Conservation (phyloP, 2,888 invertebrate genomes). For the Cryptus viduatorius region DNA sequence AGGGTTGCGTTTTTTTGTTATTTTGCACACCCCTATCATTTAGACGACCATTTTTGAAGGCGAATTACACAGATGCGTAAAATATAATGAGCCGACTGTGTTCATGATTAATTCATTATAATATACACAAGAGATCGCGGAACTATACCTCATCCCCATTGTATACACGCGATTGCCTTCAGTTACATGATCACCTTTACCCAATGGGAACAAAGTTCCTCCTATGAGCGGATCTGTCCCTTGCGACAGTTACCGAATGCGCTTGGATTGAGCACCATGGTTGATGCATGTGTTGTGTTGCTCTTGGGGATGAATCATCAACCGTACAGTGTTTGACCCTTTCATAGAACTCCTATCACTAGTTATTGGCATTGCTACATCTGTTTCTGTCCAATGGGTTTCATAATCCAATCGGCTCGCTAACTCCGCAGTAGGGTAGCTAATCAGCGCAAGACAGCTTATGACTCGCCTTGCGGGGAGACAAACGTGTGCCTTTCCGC, state of each 20-base stretch:
- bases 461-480: constrained; percentile 43
- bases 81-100: not conserved
- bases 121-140: not conserved
- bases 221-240: constrained; percentile 36
- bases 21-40: not conserved
- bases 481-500: constrained; percentile 65
- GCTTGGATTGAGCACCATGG: constrained; percentile 52
- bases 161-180: constrained; percentile 2
- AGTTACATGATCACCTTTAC: constrained; percentile 9
- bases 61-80: not conserved
- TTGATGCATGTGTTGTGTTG: constrained; percentile 57
- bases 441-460: constrained; percentile 1
- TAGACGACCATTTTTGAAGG: no score
- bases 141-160: not conserved
- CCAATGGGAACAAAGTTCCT: constrained; percentile 34
- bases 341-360: constrained; percentile 10
- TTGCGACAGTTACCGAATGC: constrained; percentile 63
- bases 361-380: constrained; percentile 3
- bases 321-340: constrained; percentile 3
- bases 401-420: constrained; percentile 11
- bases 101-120: not conserved
- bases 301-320: constrained; percentile 44
- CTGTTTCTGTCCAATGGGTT: not conserved
- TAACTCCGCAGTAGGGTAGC: not conserved
- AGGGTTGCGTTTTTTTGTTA: not conserved